Conservation (phyloP, 2,888 invertebrate species). For the Trimorus sp. region DNA sequence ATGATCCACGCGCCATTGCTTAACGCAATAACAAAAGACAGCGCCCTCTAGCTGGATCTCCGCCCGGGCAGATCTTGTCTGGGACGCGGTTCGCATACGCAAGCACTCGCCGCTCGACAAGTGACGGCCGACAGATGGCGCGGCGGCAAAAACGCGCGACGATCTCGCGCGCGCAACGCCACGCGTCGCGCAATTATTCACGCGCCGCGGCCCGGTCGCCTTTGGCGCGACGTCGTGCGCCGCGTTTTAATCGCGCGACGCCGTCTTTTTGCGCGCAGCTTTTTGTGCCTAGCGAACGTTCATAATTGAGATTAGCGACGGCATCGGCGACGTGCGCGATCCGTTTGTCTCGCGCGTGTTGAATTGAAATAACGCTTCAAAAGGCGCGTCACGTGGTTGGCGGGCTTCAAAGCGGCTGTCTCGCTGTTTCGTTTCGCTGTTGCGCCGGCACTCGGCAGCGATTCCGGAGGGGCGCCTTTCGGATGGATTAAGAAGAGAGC, state of each 20-base stretch:
- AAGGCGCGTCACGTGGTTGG: slow-evolving; percentile 45
- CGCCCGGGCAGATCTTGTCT: slow-evolving; percentile 30
- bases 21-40: neutral
- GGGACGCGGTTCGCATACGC: slow-evolving; percentile 14
- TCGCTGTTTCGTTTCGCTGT: no score
- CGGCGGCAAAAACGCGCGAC: slow-evolving; percentile 44
- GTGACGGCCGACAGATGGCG: slow-evolving; percentile 42
- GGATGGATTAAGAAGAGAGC: no score
- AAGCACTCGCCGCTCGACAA: slow-evolving; percentile 41
- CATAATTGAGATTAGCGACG: slow-evolving; percentile 69
- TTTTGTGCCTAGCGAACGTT: slow-evolving; percentile 65
- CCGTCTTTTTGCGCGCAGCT: slow-evolving; percentile 18
- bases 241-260: slow-evolving; percentile 68
- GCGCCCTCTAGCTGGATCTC: slow-evolving; percentile 3
- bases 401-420: slow-evolving; percentile 1
- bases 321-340: slow-evolving; percentile 12
- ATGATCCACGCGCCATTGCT: no score
- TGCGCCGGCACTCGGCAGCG: no score
- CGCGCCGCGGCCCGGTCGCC: slow-evolving; percentile 40
- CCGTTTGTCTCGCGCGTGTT: slow-evolving; percentile 29
- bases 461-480: no score
- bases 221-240: slow-evolving; percentile 31
- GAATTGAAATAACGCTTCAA: slow-evolving; percentile 51
- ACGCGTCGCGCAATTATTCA: slow-evolving; percentile 62
- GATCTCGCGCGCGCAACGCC: slow-evolving; percentile 50